These are phyloP conservation scores for Passer montanus DNA, from an alignment of 2,113 vertebrate species.

Conservation along the genomic window DNA sequence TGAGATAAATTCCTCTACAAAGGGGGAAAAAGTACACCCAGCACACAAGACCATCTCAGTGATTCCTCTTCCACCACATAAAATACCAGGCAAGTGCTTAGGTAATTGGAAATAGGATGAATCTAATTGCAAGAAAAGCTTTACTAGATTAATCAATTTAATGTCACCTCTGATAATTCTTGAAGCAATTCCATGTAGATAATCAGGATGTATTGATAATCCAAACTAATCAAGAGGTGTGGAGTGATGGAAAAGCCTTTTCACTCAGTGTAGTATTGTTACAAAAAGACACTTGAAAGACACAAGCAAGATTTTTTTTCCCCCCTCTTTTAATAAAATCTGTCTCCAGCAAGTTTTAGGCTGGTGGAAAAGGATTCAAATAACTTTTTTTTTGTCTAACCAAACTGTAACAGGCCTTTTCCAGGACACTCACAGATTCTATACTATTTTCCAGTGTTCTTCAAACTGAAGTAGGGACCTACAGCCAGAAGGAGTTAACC, in stretches of 20 bases:
- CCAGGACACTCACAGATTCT: neutral
- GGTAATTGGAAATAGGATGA: slow-evolving; percentile 34
- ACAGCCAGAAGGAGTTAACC: neutral
- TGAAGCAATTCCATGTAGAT: slow-evolving; percentile 44
- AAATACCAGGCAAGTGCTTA: neutral
- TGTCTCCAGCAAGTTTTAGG: neutral
- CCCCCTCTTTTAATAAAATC: neutral
- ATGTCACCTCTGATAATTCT: slow-evolving; percentile 54
- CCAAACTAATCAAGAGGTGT: slow-evolving; percentile 28
- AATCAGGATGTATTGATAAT: slow-evolving; percentile 65
- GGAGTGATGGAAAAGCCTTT: slow-evolving; percentile 12
- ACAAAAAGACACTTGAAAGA: neutral
- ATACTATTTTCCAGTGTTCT: neutral
- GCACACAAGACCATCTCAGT: neutral
- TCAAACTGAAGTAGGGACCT: neutral
- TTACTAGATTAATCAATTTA: slow-evolving; percentile 67
- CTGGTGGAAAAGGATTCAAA: neutral
- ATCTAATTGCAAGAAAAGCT: slow-evolving; percentile 59
- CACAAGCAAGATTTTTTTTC: neutral
- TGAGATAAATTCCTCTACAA: neutral
- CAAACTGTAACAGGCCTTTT: neutral
- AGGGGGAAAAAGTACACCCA: neutral
- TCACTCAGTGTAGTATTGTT: neutral
- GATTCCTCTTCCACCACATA: neutral
- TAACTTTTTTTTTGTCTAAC: neutral